Evolutionary conservation across 1,140 invertebrate species (phyloP), one percentile per base, ranked within the genome.

Genomic region (Ceratoteleas bidentatus): DNA sequence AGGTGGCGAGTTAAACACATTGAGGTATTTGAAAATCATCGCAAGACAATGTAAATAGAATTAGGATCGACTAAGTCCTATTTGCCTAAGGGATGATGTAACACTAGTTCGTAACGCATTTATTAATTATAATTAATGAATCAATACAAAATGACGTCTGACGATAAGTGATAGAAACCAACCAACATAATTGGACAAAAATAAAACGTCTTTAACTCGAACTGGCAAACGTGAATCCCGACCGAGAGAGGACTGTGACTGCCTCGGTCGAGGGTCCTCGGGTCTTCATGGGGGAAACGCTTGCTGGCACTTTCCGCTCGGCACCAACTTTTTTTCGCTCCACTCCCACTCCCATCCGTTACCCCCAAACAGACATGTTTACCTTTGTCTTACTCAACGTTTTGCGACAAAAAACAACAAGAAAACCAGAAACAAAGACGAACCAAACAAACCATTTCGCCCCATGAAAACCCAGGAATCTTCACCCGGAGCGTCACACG

Each of bases 61-160:
- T 89, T 88, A 89, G 85, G 69, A 88, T 84, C 82, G 76, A 86
- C 84, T 87, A 88, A 86, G 82, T 87, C 85, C 85, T 88, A 89
- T 85, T 86, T 84, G 60, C 86, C 85, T 89, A 87, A 81, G 81
- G 84, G 88, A 83, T 86, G 76, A 88, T 85, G 82, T 86, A 85
- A 82, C 77, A 87, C 84, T 88, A 90, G 85, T 88, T 87, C 85
- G 24, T 24, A 86, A 87, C 81, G 88, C 84, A 87, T 75, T 68
- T 82, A 84, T 86, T 70, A 72, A 78, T 84, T 24, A 24, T 24
- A 24, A 24, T 24, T 4, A 40, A 40, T 40, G 7, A 85, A 88
- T 88, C 83, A 87, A 85, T 88, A 84, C 13, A 87, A 87, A 88
- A 88, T 85, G 86, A 87, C 79, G 79, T 84, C 82, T 86, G 80